These are phyloP conservation scores for Camelus bactrianus DNA, from an alignment of 2,113 vertebrate species.

Conservation along the genomic window DNA sequence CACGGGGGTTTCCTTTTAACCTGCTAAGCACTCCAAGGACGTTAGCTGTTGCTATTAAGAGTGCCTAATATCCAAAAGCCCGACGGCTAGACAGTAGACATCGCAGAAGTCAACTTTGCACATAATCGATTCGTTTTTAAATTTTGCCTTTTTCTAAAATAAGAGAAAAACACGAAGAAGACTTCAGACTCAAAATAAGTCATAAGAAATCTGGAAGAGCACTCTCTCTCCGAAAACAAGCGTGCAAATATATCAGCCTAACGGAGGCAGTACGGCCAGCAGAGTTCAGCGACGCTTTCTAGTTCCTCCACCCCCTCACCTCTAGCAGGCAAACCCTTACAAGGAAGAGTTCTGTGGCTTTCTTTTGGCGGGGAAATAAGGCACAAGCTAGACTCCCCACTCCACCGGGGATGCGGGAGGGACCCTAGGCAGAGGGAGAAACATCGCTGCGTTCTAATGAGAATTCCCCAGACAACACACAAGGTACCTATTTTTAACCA, in stretches of 20 bases:
- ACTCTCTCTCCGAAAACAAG: background rate
- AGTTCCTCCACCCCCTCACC: background rate
- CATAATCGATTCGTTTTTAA: background rate
- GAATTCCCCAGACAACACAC: background rate
- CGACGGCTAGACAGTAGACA: background rate
- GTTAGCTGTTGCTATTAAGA: background rate
- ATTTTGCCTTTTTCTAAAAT: slow-evolving; percentile 26
- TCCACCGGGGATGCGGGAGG: background rate
- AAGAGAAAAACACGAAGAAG: background rate
- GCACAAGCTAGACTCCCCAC: background rate
- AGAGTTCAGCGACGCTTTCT: background rate
- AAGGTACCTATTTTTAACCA: background rate
- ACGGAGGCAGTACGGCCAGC: background rate
- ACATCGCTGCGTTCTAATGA: background rate
- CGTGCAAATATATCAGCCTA: background rate
- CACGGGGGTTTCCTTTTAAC: background rate
- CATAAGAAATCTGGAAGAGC: background rate
- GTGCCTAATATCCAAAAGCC: background rate
- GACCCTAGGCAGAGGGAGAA: background rate
- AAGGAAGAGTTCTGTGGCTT: background rate
- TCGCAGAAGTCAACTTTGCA: background rate
- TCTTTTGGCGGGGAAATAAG: background rate
- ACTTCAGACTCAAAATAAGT: slow-evolving; percentile 48
- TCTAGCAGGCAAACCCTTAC: background rate
- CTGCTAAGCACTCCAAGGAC: background rate